These are phyloP conservation scores for Periophthalmus modestus DNA, from an alignment of 2,113 vertebrate genomes.

Conservation along the genomic window DNA sequence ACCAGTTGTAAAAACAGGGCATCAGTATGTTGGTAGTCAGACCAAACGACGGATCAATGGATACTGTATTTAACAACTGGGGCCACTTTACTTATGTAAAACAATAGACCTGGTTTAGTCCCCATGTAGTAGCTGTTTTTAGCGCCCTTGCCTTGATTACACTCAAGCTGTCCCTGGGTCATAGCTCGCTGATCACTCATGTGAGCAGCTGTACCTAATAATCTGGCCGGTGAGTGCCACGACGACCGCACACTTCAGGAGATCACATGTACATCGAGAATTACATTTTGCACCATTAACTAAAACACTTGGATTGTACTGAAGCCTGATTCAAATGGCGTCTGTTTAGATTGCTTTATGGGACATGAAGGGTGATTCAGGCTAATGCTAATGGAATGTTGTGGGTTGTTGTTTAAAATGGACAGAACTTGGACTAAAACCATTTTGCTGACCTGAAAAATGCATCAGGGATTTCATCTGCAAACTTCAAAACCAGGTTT, in stretches of 20 bases:
- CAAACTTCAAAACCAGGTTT: no score
- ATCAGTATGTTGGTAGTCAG: slow-evolving; percentile 68
- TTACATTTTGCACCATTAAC: slow-evolving; percentile 23
- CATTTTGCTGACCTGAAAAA: no score
- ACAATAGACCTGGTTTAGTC: background rate
- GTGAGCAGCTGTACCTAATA: background rate
- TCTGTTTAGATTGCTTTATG: slow-evolving; percentile 14
- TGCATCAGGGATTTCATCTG: no score
- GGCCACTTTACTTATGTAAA: background rate
- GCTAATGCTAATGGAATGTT: no score
- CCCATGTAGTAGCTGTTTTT: no score
- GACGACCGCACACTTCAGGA: slow-evolving; percentile 14
- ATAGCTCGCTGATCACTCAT: background rate
- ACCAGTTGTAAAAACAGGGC: slow-evolving; percentile 58
- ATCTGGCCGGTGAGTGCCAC: background rate
- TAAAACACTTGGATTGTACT: slow-evolving; percentile 11
- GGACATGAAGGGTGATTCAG: background rate
- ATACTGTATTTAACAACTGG: slow-evolving; percentile 15
- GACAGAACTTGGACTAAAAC: no score
- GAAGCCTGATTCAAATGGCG: background rate
- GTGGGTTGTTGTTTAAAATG: no score
- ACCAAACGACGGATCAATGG: slow-evolving; percentile 38
- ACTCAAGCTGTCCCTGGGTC: background rate
- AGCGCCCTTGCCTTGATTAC: background rate
- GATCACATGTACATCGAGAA: slow-evolving; percentile 28